Conservation (phyloP, 1,140 invertebrate species). For the Lordiphosa mommai region DNA sequence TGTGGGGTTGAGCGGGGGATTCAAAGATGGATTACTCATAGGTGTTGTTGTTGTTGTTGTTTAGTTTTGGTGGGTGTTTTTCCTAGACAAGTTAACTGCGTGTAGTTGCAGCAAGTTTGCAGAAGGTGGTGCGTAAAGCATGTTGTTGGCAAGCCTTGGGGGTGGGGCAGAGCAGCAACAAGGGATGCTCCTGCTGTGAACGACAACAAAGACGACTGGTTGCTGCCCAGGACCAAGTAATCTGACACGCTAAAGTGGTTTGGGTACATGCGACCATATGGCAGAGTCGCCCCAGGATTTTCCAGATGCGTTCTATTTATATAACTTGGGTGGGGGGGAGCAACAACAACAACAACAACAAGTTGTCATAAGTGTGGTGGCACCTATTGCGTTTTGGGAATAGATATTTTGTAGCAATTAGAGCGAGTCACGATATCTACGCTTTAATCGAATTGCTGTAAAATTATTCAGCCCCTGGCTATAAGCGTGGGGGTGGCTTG, state of each 20-base stretch:
- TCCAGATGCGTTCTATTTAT: constrained; percentile 23
- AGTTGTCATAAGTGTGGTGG: constrained; percentile 26
- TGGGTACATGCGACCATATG: constrained; percentile 62
- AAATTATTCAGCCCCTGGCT: constrained; percentile 48
- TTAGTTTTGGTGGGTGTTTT: constrained; percentile 36
- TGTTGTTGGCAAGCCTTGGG: constrained; percentile 2
- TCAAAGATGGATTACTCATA: constrained; percentile 54
- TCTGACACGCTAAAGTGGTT: constrained; percentile 50
- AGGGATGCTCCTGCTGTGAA: constrained; percentile 53
- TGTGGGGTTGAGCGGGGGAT: constrained; percentile 2
- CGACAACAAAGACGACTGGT: constrained; percentile 20
- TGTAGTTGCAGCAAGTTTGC: constrained; percentile 18
- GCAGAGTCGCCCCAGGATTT: constrained; percentile 30
- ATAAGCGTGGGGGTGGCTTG: constrained; percentile 10
- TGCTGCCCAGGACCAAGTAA: constrained; percentile 34
- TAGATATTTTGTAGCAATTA: constrained; percentile 52
- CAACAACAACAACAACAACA: constrained; percentile 14
- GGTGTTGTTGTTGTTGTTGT: constrained; percentile 2
- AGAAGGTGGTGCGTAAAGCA: constrained; percentile 36
- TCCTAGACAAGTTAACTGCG: constrained; percentile 19
- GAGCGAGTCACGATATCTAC: constrained; percentile 23
- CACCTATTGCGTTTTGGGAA: constrained; percentile 49
- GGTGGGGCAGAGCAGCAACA: constrained; percentile 13
- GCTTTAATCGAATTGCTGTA: constrained; percentile 63
- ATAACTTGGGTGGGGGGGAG: no score